A percentile compares a stretch with the other conserved stretches of the same genome.
These are phyloP conservation scores for Heliconius aoede DNA, from an alignment of 2,888 invertebrate species.

Conservation along the genomic window DNA sequence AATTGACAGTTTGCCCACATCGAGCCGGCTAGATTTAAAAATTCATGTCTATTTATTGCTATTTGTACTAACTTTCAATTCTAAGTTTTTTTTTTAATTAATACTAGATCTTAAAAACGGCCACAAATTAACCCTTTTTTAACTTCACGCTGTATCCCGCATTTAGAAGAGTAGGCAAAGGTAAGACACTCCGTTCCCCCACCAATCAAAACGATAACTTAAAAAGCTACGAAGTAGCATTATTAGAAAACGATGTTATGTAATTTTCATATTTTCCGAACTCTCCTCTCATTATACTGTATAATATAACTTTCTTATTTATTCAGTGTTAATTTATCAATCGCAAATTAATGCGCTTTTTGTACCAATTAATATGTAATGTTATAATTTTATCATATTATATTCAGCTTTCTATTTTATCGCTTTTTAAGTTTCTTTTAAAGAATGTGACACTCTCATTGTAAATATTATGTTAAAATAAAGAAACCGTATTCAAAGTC, in stretches of 20 bases:
- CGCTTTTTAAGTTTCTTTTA: constrained; percentile 2
- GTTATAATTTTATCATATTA: not conserved
- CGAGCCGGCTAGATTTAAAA: not conserved
- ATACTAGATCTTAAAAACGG: not conserved
- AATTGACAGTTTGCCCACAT: not conserved
- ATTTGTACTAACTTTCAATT: not conserved
- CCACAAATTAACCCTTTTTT: not conserved
- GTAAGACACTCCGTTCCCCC: too few species aligned
- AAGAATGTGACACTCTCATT: constrained; percentile 1
- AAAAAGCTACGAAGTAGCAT: not conserved
- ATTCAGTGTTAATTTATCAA: constrained; percentile 30
- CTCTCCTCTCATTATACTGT: not conserved
- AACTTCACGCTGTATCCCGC: too few species aligned
- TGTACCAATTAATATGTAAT: constrained; percentile 22
- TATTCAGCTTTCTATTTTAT: constrained; percentile 20
- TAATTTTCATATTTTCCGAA: constrained; percentile 11
- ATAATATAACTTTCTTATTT: constrained; percentile 38
- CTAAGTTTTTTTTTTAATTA: not conserved
- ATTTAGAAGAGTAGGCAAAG: too few species aligned
- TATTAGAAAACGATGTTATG: not conserved
- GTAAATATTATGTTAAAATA: not conserved
- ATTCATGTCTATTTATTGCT: not conserved
- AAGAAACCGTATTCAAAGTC: not conserved
- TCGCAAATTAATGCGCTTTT: constrained; percentile 32
- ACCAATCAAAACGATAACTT: not conserved